Base-by-base conservation (phyloP, 2,113 vertebrate species). In the Solenodon paradoxus region DNA sequence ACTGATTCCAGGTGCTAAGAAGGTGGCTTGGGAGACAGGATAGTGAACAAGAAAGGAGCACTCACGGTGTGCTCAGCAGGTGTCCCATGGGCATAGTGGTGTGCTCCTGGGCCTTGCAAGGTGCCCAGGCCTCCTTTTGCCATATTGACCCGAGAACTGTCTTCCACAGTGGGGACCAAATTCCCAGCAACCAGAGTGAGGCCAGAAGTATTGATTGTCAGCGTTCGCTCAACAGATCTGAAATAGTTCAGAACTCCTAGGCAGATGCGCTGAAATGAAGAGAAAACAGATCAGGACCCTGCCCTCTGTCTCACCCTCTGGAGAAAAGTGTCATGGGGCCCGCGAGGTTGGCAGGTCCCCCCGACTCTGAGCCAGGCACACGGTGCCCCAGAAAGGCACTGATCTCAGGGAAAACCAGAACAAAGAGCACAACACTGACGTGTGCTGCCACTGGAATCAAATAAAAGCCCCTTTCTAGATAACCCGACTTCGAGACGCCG, bases 161-260 rank as follows among this genome's bases (percentile, higher is more conserved):
- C 98, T 95, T 98, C 98, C 32, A 68, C 51, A 1, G 90, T 97
- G 83, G 92, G 71, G 80, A 93, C 38, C 85, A 98, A 94, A 32
- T 72, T 96, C 12, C 97, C 96, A 4, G 97, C 90, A 90, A 97
- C 95, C 64, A 88, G 74, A 53, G 91, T 96, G 57, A 99, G 97
- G 45, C 98, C 97, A 0, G 97, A 87, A 2, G 97, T 96, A 64
- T 98, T 98, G 92, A 98, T 98, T 1, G 97, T 98, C 84, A 99
- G 82, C 3, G 97, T 99, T 96, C 98, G 96, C 93, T 99, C 98
- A 66, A 98, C 12, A 0, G 99, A 99, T 90, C 98, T 98, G 96
- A 99, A 98, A 95, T 98, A 99, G 97, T 98, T 99, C 71, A 99
- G 97, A 90, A 98, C 96, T 47, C 98, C 98, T 71, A 99, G 96